Evolutionary conservation across 2,113 vertebrate genomes (phyloP), one percentile per base, ranked within the genome.

Genomic region (Murina feae): DNA sequence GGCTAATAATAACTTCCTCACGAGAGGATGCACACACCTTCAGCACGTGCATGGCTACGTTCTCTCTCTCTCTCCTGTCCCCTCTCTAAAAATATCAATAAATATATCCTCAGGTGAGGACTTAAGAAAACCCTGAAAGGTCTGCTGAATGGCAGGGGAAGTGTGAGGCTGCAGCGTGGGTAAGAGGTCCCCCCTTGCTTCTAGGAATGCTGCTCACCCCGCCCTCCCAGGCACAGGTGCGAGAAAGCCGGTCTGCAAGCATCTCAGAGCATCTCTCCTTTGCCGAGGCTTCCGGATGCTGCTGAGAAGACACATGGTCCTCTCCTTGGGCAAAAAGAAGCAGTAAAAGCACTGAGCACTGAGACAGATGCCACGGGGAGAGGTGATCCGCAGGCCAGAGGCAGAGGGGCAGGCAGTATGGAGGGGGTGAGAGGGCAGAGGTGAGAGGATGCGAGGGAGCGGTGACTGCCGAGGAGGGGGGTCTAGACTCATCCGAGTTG

Each of bases 161-260:
- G 71, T 58, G 12, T 55, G 32, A 68, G 68, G 35, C 55, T 55
- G 80, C 88, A 30, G 35, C 2, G 2, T 32, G 75, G 68, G 65
- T 39, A 93, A 81, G 91, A 84, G 44, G 58, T 44, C 47, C 71
- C 35, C 53, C 20, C 74, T 90, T 32, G 58, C 79, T 58, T 76
- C 63, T 44, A 25, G 83, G 80, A 86, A 55, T 58, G 35, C 17
- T 60, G n/a, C 60, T 81, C 42, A 21, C 32, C 39, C 4, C 1
- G 74, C 69, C 55, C n/a, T 5, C 79, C 69, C 25, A 12, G 10
- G 9, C 30, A 7, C 30, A 1, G 7, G 5, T 12, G 44, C 16
- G n/a, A 79, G 71, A 20, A 12, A 55, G 30, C 63, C 32, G 20
- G 90, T 13, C 47, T 30, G 44, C 0, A 12, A 74, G n/a, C 85